Conservation (phyloP, 37 sponge, comb jelly and placozoan genomes). For the Petrosia ficiformis region DNA sequence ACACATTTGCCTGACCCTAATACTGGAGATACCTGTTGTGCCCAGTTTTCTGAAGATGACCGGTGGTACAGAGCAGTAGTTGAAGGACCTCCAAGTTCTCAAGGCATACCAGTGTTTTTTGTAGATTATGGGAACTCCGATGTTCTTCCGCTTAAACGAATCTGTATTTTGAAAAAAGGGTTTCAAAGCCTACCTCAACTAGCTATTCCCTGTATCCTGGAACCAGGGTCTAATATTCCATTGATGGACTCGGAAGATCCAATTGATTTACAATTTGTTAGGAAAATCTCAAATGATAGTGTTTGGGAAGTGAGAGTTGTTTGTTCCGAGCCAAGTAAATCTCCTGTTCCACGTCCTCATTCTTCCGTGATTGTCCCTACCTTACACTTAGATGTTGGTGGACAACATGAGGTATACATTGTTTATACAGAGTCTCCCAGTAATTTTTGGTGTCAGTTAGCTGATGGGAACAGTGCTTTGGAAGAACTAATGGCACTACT, state of each 20-base stretch:
- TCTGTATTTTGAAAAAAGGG: background rate
- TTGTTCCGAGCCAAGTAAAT: background rate
- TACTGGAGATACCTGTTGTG: slow-evolving; percentile 51
- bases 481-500: slow-evolving; percentile 63
- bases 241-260: background rate
- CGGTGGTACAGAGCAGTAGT: slow-evolving; percentile 70
- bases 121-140: slow-evolving; percentile 81
- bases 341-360: background rate
- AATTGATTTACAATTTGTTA: background rate
- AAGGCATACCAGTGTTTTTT: slow-evolving; percentile 32
- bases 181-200: background rate
- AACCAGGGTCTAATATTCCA: background rate
- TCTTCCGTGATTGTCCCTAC: background rate
- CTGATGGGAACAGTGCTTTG: slow-evolving; percentile 8
- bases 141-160: background rate
- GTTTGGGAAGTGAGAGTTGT: background rate
- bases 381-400: slow-evolving; percentile 9
- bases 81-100: background rate
- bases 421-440: slow-evolving; percentile 39
- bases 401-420: slow-evolving; percentile 41
- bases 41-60: slow-evolving; percentile 58
- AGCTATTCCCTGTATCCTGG: background rate
- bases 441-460: slow-evolving; percentile 57
- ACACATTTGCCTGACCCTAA: background rate
- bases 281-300: background rate